Evolutionary conservation across 2,113 vertebrate species (phyloP), one percentile per base, ranked within the genome.

Genomic region (Aramus guarauna): DNA sequence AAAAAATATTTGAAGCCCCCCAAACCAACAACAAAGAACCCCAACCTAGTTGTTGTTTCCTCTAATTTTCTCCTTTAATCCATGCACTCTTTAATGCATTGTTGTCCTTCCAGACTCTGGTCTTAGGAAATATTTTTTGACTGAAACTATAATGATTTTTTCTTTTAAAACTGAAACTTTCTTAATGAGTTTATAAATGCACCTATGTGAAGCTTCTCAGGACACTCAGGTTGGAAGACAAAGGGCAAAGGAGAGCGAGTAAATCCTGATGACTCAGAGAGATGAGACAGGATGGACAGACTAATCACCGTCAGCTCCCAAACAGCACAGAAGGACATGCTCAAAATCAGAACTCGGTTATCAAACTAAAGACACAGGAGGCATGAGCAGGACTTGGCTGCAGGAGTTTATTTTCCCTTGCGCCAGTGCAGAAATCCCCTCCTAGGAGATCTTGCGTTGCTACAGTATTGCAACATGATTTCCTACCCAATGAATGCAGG

Each of bases 301-400:
- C 14, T 56, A 68, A 83, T 56, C 43, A 20, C 63, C 62, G 15
- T 32, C 29, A 82, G 48, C 27, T 92, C 36, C 45, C 67, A 37
- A 58, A 67, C 1, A 2, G 45, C 15, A 69, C 39, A 68, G 34
- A 69, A 72, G 76, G 39, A 37, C 34, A 52, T 3, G 15, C 23
- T 48, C n/a, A 66, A 59, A 93, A 86, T 62, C 50, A 66, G 78
- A 88, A 48, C 1, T 23, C 20, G 15, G 29, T 53, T 79, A 73
- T 60, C 71, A 55, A 74, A 58, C 16, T 3, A 45, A 69, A 85
- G 62, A 76, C 12, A 21, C 74, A 79, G 21, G 30, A 68, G 71
- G 52, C 23, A 23, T 1, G 0, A 52, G 30, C 58, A 64, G 39
- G 30, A 43, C 71, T 32, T 0, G 0, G 36, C 36, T 91, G 53